These are phyloP conservation scores for Sphinx pinastri DNA, from an alignment of 2,888 invertebrate genomes.

Conservation along the genomic window DNA sequence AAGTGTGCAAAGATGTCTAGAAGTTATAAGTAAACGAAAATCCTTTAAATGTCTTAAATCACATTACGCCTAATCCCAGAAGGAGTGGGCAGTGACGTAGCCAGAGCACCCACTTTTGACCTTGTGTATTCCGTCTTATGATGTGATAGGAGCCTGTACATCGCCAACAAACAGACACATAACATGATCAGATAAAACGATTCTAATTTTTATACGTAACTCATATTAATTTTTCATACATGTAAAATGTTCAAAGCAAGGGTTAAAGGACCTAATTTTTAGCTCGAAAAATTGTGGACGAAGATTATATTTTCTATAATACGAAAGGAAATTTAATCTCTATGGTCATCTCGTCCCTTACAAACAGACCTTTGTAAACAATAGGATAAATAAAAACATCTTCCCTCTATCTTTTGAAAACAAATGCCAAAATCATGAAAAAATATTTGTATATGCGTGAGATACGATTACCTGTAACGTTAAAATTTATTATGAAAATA, in stretches of 20 bases:
- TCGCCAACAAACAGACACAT: no score
- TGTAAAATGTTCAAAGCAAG: background rate
- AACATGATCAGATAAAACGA: no score
- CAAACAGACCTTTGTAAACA: conserved; percentile 17
- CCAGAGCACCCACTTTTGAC: no score
- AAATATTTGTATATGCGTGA: background rate
- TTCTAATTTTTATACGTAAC: no score
- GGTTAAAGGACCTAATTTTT: background rate
- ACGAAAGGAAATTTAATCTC: background rate
- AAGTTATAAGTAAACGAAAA: background rate
- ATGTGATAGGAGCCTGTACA: no score
- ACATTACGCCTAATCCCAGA: no score
- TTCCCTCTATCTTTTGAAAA: background rate
- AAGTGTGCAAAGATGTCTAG: background rate
- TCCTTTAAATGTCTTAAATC: no score
- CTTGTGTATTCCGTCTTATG: no score
- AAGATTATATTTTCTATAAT: conserved; percentile 1
- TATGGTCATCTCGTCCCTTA: background rate
- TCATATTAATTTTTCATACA: background rate
- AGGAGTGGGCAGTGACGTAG: no score
- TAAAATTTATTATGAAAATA: no score
- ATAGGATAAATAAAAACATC: conserved; percentile 5
- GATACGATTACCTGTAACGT: no score
- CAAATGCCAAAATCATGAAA: background rate
- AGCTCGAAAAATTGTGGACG: background rate